These are phyloP conservation scores for Pygoscelis antarcticus DNA, from an alignment of 2,113 vertebrate genomes.

Conservation along the genomic window DNA sequence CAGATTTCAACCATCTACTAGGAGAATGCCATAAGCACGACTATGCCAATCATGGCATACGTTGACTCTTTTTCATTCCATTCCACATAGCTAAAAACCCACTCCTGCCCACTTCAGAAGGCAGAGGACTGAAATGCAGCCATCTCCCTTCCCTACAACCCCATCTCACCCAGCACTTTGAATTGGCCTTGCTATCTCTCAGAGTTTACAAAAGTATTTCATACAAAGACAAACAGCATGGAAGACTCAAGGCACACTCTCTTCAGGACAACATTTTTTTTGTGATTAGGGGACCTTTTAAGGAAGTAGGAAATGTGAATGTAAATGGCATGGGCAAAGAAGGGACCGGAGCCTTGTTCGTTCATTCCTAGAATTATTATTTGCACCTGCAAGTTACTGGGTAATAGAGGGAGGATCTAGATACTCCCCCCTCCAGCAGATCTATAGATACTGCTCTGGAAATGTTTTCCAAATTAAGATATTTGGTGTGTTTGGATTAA, in stretches of 20 bases:
- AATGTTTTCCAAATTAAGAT: not conserved
- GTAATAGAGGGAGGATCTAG: not conserved
- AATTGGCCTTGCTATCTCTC: not conserved
- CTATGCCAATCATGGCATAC: not conserved
- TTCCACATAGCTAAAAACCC: not conserved
- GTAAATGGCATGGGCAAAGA: not conserved
- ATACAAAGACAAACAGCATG: not conserved
- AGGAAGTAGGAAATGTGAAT: not conserved
- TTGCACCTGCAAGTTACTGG: not conserved
- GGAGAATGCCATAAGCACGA: not conserved
- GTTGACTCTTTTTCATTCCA: not conserved
- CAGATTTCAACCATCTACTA: not conserved
- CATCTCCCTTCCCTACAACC: not conserved
- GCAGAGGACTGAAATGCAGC: not conserved
- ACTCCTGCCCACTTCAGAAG: not conserved
- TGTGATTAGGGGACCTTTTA: not conserved
- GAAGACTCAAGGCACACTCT: slow-evolving; percentile 49
- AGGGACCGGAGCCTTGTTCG: not conserved
- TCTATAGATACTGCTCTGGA: not conserved
- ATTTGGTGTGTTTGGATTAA: not conserved
- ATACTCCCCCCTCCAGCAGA: not conserved
- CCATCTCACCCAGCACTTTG: not conserved
- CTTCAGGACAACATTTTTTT: slow-evolving; percentile 8
- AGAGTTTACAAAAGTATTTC: not conserved
- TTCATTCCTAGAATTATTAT: not conserved